Evolutionary conservation across 2,888 invertebrate genomes (phyloP).

Genomic region (Orgyia antiqua): DNA sequence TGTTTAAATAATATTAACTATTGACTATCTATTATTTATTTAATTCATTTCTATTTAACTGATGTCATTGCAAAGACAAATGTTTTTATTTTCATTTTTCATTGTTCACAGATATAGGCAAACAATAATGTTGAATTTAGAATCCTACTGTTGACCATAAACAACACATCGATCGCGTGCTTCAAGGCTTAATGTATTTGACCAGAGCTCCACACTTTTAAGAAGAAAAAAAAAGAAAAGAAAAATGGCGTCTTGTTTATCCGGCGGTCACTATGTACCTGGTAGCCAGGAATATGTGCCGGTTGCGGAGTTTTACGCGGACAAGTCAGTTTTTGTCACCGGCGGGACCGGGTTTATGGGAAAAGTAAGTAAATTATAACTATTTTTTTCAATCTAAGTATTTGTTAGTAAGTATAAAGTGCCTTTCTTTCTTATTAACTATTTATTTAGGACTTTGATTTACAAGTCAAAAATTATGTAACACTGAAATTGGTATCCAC

Average conservation of each 20-base stretch:
- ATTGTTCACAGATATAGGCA: conserved; percentile 39
- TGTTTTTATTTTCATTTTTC: too few species aligned
- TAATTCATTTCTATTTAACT: too few species aligned
- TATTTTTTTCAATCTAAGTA: too few species aligned
- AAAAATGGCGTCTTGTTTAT: conserved; percentile 65
- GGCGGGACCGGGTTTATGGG: conserved; percentile 93
- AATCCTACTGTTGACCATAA: conserved; percentile 9
- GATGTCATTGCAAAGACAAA: too few species aligned
- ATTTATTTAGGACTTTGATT: too few species aligned
- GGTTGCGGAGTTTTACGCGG: conserved; percentile 84
- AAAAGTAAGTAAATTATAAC: conserved; percentile 80
- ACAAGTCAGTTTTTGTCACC: conserved; percentile 86
- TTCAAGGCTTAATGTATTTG: conserved; percentile 22
- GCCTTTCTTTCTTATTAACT: too few species aligned
- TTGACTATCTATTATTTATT: too few species aligned
- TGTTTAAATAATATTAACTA: too few species aligned
- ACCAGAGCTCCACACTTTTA: conserved; percentile 9
- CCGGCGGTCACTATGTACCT: conserved; percentile 46
- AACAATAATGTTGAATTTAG: conserved; percentile 37
- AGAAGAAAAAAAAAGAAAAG: conserved; percentile 12
- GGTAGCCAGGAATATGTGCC: conserved; percentile 61
- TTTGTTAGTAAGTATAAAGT: too few species aligned
- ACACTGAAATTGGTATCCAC: too few species aligned
- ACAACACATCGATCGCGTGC: neutral
- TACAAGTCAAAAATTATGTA: too few species aligned